phyloP scores from a whole-genome alignment of 2,797 vertebrate species.

The Danio aesculapii region DNA sequence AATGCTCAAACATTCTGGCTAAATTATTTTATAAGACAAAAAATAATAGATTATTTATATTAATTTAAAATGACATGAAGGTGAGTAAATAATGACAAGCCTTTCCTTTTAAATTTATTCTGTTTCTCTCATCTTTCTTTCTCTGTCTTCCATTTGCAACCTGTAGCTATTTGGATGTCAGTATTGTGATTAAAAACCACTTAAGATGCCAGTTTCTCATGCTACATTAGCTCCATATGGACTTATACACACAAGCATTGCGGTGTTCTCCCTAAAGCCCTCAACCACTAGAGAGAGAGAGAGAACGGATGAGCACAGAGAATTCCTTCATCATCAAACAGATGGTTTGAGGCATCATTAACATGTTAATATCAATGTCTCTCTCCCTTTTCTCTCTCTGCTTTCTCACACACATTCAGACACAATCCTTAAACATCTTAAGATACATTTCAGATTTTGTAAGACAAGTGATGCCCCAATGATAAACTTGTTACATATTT shows the following conservation, averaged over 20 bases:
- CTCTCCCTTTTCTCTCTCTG: slow-evolving; percentile 51
- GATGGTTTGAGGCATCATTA: slow-evolving; percentile 56
- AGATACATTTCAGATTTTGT: neutral
- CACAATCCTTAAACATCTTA: slow-evolving; percentile 20
- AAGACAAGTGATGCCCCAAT: neutral
- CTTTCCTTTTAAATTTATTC: neutral
- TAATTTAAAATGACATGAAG: neutral
- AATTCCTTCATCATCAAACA: slow-evolving; percentile 35
- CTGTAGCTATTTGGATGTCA: slow-evolving; percentile 47
- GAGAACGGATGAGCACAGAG: slow-evolving; percentile 9
- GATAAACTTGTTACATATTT: neutral
- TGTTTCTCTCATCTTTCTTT: slow-evolving; percentile 13
- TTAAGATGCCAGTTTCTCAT: slow-evolving; percentile 52
- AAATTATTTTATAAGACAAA: neutral
- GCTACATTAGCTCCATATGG: slow-evolving; percentile 56
- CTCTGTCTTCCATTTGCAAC: slow-evolving; percentile 29
- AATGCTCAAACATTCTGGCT: neutral
- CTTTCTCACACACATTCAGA: slow-evolving; percentile 39
- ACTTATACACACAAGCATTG: slow-evolving; percentile 44
- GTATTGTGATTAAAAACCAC: slow-evolving; percentile 58
- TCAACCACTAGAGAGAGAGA: slow-evolving; percentile 51
- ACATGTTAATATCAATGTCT: slow-evolving; percentile 58
- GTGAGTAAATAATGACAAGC: neutral
- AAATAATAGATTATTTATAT: neutral
- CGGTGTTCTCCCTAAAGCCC: slow-evolving; percentile 31